Evolutionary conservation across 2,113 vertebrate genomes (phyloP).

Genomic region (Atrichornis clamosus): DNA sequence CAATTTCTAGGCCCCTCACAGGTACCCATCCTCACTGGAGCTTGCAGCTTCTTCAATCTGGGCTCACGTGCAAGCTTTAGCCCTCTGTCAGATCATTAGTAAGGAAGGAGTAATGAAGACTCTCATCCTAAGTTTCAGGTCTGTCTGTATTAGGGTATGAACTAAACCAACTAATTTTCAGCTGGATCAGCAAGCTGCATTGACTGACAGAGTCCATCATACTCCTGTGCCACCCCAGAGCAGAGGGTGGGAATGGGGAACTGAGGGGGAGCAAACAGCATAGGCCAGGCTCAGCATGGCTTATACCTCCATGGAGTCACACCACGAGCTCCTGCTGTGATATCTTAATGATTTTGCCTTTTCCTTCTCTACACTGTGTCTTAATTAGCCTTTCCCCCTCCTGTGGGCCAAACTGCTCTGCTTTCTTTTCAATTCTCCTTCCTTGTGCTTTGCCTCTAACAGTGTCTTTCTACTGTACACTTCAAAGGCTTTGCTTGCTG

Average conservation of each 20-base stretch:
- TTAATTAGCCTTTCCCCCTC: constrained; percentile 57
- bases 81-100: neutral
- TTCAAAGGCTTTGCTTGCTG: constrained; percentile 37
- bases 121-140: neutral
- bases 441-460: constrained; percentile 6
- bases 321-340: neutral
- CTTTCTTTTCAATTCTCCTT: constrained; percentile 39
- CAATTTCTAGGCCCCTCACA: neutral
- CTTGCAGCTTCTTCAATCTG: neutral
- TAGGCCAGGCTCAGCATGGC: neutral
- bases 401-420: constrained; percentile 52
- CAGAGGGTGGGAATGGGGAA: neutral
- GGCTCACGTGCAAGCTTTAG: neutral
- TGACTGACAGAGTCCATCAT: neutral
- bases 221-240: neutral
- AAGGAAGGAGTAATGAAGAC: neutral
- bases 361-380: neutral
- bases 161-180: neutral
- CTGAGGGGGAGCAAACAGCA: neutral
- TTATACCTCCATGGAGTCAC: neutral
- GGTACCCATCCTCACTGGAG: neutral
- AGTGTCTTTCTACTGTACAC: constrained; percentile 48
- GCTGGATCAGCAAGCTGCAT: neutral
- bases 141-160: neutral
- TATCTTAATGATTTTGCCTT: constrained; percentile 52